Conservation (phyloP, 2,797 vertebrate species). For the Malurus leucopterus region DNA sequence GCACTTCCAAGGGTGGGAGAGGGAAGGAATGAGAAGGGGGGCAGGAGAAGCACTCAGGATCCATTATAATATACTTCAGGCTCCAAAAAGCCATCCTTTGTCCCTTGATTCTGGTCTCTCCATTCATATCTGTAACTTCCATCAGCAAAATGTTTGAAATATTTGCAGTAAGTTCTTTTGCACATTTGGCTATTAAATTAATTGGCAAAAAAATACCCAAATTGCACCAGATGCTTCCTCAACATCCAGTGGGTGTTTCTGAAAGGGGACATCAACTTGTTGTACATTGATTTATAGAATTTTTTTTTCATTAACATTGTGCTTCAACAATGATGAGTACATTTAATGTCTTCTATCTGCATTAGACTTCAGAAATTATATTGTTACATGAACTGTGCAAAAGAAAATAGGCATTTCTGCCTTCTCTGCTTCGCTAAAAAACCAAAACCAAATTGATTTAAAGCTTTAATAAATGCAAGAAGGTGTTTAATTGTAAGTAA, state of each 20-base stretch:
- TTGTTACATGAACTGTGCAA: neutral
- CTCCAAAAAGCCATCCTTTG: neutral
- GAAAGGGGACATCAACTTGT: neutral
- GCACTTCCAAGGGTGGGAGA: neutral
- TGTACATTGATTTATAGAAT: neutral
- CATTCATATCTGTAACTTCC: slow-evolving; percentile 15
- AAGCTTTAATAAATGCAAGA: neutral
- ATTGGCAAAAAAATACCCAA: neutral
- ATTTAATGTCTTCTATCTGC: neutral
- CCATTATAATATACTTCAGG: neutral
- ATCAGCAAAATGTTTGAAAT: slow-evolving; percentile 5
- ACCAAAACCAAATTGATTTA: neutral
- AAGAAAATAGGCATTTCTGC: neutral
- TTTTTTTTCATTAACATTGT: neutral
- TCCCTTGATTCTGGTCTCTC: neutral
- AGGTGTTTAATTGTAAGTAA: neutral
- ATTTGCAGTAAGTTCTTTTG: neutral
- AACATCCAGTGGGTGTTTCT: neutral
- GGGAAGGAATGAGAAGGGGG: neutral
- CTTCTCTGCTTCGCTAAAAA: neutral
- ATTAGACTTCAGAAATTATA: neutral
- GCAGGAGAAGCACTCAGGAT: neutral
- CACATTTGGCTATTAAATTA: slow-evolving; percentile 12
- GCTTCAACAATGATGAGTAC: neutral
- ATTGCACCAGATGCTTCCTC: neutral